Conservation (phyloP, 2,797 vertebrate genomes). For the Poeciliopsis turneri region DNA sequence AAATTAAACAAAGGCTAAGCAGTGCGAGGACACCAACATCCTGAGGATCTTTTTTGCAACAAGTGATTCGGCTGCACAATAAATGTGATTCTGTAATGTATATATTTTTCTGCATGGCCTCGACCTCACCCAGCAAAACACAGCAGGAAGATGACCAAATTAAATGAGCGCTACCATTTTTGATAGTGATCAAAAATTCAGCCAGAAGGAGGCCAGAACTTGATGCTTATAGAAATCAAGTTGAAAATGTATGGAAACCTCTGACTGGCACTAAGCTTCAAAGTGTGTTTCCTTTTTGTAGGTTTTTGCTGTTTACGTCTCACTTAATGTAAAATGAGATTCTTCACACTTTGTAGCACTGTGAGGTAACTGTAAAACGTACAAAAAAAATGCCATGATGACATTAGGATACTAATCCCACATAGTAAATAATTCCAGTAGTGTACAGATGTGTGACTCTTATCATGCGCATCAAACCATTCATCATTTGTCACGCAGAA, state of each 20-base stretch:
- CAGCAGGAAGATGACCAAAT: not conserved
- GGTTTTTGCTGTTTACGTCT: conserved; percentile 14
- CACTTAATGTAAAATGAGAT: conserved; percentile 14
- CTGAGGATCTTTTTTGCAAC: not conserved
- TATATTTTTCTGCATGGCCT: not conserved
- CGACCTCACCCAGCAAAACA: not conserved
- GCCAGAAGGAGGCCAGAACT: not conserved
- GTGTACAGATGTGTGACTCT: conserved; percentile 33
- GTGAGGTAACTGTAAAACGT: not conserved
- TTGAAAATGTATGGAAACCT: not conserved
- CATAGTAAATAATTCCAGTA: conserved; percentile 29
- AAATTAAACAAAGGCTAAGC: not conserved
- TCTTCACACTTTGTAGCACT: not conserved
- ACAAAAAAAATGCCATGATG: not conserved
- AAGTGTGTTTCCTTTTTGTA: not conserved
- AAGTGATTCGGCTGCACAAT: not conserved
- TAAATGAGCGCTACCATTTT: not conserved
- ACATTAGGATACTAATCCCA: conserved; percentile 6
- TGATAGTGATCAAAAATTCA: not conserved
- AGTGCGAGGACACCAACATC: not conserved
- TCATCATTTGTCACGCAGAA: conserved; percentile 39
- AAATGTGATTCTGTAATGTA: not conserved
- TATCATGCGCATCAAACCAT: conserved; percentile 25
- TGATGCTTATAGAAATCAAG: not conserved
- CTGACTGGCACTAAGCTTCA: not conserved